phyloP scores from a whole-genome alignment of 2,888 invertebrate species.

The Mechanitis mazaeus region DNA sequence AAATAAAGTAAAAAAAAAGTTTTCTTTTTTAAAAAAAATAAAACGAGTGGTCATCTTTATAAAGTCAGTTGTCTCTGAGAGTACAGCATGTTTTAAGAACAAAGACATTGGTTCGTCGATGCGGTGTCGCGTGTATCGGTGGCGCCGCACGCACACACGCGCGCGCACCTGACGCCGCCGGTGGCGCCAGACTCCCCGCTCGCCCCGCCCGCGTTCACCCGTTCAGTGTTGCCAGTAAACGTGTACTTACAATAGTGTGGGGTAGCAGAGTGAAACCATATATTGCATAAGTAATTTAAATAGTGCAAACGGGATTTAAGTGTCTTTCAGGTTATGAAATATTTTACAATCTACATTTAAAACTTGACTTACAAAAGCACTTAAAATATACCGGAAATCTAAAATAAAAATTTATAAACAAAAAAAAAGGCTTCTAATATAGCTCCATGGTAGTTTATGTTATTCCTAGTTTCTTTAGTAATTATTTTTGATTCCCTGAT shows the following conservation, averaged over 20 bases:
- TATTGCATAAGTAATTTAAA: too few relatives aligned
- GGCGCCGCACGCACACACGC: slow-evolving; percentile 73
- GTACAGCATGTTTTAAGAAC: slow-evolving; percentile 25
- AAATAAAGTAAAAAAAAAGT: too few relatives aligned
- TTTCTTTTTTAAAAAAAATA: too few relatives aligned
- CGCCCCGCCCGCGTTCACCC: slow-evolving; percentile 34
- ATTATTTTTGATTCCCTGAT: too few relatives aligned
- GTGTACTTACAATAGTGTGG: slow-evolving; percentile 28
- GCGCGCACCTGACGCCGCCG: slow-evolving; percentile 73
- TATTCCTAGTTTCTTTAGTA: too few relatives aligned
- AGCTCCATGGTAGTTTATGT: too few relatives aligned
- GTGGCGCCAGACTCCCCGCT: slow-evolving; percentile 61
- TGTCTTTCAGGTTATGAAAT: background rate
- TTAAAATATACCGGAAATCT: too few relatives aligned
- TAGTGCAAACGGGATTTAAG: too few relatives aligned
- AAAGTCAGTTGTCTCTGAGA: slow-evolving; percentile 30
- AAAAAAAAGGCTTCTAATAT: too few relatives aligned
- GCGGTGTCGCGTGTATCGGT: slow-evolving; percentile 40
- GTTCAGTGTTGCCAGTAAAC: slow-evolving; percentile 38
- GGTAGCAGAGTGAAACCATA: slow-evolving; percentile 9
- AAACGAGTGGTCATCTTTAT: too few relatives aligned
- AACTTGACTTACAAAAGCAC: too few relatives aligned
- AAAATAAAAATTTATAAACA: too few relatives aligned
- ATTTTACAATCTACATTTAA: background rate
- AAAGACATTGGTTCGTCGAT: slow-evolving; percentile 18